phyloP scores from a whole-genome alignment of 1,140 invertebrate genomes.

The Ceratina calcarata region DNA sequence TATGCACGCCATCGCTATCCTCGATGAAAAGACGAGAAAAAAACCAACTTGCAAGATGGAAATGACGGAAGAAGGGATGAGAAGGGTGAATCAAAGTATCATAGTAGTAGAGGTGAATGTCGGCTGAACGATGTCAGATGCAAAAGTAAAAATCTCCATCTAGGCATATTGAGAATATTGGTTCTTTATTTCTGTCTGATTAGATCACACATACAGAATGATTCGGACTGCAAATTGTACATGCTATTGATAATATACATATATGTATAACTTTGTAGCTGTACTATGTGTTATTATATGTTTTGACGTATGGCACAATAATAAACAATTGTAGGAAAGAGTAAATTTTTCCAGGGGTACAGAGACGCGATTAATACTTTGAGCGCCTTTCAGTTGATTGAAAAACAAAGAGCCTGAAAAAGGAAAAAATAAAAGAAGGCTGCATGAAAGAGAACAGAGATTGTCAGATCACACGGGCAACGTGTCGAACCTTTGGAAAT shows the following conservation, averaged over 20 bases:
- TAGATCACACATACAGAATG: no score
- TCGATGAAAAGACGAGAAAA: slow-evolving; percentile 45
- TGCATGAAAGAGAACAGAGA: slow-evolving; percentile 33
- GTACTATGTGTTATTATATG: no score
- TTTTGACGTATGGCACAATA: slow-evolving; percentile 57
- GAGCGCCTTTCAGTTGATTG: slow-evolving; percentile 18
- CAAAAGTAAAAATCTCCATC: no score
- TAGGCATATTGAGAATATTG: no score
- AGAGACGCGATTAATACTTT: background rate
- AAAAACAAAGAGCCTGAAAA: slow-evolving; percentile 12
- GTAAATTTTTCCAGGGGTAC: background rate
- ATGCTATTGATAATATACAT: no score
- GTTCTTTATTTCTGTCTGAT: no score
- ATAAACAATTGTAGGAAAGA: no score
- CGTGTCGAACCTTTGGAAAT: slow-evolving; percentile 50
- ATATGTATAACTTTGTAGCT: no score
- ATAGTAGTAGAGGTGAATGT: no score
- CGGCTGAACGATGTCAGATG: no score
- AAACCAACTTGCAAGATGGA: slow-evolving; percentile 38
- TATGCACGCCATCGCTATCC: slow-evolving; percentile 62
- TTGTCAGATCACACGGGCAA: slow-evolving; percentile 44
- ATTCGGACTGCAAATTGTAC: no score
- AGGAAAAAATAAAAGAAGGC: background rate
- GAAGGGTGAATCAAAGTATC: slow-evolving; percentile 40
- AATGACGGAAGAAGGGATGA: slow-evolving; percentile 31